Base-by-base conservation (phyloP, 2,113 vertebrate species). In the Mixornis gularis region DNA sequence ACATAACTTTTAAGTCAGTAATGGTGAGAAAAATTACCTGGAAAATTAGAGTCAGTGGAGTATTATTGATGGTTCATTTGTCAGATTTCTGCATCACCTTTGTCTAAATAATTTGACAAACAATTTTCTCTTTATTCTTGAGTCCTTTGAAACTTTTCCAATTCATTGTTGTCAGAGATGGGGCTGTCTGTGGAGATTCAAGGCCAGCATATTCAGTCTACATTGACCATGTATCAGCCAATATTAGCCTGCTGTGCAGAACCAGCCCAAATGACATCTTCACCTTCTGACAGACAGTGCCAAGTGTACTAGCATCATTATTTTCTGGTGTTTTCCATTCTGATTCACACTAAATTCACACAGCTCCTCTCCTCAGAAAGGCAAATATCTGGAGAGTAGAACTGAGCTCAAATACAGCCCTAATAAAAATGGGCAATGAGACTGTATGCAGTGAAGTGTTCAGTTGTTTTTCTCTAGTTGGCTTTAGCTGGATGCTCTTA, bases 11-110 rank as follows among this genome's bases (percentile, higher is more conserved):
- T 29, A 87, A 91, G 84, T 92, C 79, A 78, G 71, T 93, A 91
- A 95, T 68, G 85, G 91, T 73, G 68, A 91, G 81, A 91, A 93
- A 87, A 95, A 96, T 87, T 94, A 95, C 81, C 81, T 87, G 49
- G 71, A 94, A 96, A 96, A 92, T 96, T 85, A 94, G 90, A 93
- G n/a, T 68, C 85, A 63, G 74, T 68, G 8, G 10, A 83, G 76
- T 80, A 66, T 60, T 94, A 83, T 73, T 76, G 96, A 85, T 91
- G 84, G 76, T 83, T 91, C 71, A 16, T 88, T 94, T 86, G 76
- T 85, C 90, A 80, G 51, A 55, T 91, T 91, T 85, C 78, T 92
- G 52, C 55, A 48, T 92, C 59, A 89, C 84, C 92, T 87, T 87
- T 94, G 87, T 95, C 81, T 93, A 89, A 95, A 89, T 93, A 89